These are phyloP conservation scores for Siderastrea siderea DNA, from an alignment of 92 coral and sea anemone genomes.

Conservation along the genomic window DNA sequence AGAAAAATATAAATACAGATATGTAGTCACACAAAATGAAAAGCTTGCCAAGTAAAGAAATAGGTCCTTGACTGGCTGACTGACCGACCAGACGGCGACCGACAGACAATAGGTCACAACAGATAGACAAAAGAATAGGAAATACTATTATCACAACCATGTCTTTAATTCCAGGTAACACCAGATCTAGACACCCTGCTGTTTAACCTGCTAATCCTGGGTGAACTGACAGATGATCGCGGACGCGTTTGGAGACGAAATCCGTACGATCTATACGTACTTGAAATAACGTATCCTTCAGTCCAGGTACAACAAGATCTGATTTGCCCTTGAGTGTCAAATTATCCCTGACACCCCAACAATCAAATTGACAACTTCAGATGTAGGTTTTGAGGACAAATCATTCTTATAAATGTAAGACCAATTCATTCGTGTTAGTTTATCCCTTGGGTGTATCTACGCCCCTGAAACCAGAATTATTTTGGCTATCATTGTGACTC, in stretches of 20 bases:
- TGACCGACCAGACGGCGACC: too few relatives aligned
- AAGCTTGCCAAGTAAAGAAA: neutral
- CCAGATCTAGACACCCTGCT: conserved; percentile 77
- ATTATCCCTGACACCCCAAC: neutral
- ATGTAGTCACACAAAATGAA: neutral
- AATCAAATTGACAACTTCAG: too few relatives aligned
- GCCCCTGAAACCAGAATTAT: too few relatives aligned
- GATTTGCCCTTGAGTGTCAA: neutral
- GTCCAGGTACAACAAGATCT: neutral
- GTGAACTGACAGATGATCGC: conserved; percentile 71
- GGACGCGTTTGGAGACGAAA: conserved; percentile 88
- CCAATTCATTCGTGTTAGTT: too few relatives aligned
- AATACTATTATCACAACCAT: neutral
- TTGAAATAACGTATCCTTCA: conserved; percentile 68
- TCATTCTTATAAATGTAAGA: too few relatives aligned
- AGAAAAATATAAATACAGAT: too few relatives aligned
- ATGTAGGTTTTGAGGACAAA: too few relatives aligned
- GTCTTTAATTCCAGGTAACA: conserved; percentile 28
- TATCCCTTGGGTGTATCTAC: too few relatives aligned
- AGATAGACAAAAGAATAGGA: neutral
- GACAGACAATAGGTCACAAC: too few relatives aligned
- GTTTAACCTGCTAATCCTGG: conserved; percentile 78
- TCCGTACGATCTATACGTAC: conserved; percentile 76
- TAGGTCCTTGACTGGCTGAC: neutral
- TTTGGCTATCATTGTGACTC: too few relatives aligned